These are phyloP conservation scores for Galerucella nymphaeae DNA, from an alignment of 2,888 invertebrate species.

Conservation along the genomic window DNA sequence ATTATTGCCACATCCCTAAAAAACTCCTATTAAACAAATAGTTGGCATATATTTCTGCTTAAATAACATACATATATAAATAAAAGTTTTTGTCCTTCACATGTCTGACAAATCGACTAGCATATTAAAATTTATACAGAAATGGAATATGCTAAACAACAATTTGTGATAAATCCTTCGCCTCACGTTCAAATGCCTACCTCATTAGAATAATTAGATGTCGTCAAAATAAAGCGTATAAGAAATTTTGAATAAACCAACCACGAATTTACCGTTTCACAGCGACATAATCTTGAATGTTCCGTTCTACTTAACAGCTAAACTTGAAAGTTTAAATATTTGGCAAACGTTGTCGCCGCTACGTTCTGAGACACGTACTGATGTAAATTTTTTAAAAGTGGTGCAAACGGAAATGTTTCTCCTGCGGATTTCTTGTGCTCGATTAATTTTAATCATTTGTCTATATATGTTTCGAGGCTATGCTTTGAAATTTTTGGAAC, in stretches of 20 bases:
- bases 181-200: no score
- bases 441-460: conserved; percentile 27
- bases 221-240: conserved; percentile 16
- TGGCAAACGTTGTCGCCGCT: conserved; percentile 15
- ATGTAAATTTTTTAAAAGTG: conserved; percentile 27
- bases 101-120: no score
- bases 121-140: no score
- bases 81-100: no score
- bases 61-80: no score
- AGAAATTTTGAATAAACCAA: conserved; percentile 22
- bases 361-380: conserved; percentile 17
- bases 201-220: conserved; percentile 19
- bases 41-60: no score
- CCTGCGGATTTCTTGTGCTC: conserved; percentile 7
- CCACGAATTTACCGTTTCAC: conserved; percentile 20
- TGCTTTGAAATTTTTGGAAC: conserved; percentile 3
- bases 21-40: no score
- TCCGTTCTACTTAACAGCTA: neutral
- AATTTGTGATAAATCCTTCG: no score
- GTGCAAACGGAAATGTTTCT: conserved; percentile 19
- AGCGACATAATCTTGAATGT: conserved; percentile 5
- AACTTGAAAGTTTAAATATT: conserved; percentile 29
- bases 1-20: no score
- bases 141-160: no score
- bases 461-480: neutral